Evolutionary conservation across 64 coral and sea anemone species (phyloP).

Genomic region (Actinia equina): DNA sequence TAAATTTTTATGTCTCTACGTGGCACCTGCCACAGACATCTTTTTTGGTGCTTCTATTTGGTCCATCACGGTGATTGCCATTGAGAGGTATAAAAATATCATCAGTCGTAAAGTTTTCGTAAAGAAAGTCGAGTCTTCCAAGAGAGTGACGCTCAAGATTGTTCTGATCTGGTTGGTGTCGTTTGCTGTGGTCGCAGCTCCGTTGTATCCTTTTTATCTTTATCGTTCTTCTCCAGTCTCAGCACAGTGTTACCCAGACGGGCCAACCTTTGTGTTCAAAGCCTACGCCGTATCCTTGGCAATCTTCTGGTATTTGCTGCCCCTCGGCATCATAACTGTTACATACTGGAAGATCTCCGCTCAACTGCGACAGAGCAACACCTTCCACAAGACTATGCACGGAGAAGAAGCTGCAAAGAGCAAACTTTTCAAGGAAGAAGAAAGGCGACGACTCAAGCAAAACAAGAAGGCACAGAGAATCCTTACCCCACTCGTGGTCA

Average conservation of each 20-base stretch:
- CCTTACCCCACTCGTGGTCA: constrained; percentile 36
- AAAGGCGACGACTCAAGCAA: constrained; percentile 47
- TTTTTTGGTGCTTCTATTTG: constrained; percentile 56
- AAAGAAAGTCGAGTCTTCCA: not conserved
- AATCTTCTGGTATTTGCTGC: constrained; percentile 34
- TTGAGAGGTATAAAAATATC: constrained; percentile 46
- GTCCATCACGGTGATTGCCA: constrained; percentile 44
- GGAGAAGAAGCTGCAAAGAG: not conserved
- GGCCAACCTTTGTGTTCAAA: not conserved
- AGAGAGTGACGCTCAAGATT: constrained; percentile 12
- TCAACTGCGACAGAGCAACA: constrained; percentile 22
- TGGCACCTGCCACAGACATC: constrained; percentile 41
- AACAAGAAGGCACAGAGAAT: constrained; percentile 50
- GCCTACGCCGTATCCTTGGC: constrained; percentile 11
- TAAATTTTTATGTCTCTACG: constrained; percentile 28
- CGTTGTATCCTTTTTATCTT: constrained; percentile 4
- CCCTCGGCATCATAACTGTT: constrained; percentile 27
- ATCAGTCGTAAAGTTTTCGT: not conserved
- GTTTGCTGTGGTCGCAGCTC: constrained; percentile 19
- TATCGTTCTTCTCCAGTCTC: not conserved
- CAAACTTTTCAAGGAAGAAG: not conserved
- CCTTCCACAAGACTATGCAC: constrained; percentile 10
- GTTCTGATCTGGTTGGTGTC: constrained; percentile 23
- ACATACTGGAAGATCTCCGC: constrained; percentile 37
- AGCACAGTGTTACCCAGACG: not conserved